Evolutionary conservation across 2,113 vertebrate species (phyloP), one percentile per base, ranked within the genome.

Genomic region (Crotophaga sulcirostris): DNA sequence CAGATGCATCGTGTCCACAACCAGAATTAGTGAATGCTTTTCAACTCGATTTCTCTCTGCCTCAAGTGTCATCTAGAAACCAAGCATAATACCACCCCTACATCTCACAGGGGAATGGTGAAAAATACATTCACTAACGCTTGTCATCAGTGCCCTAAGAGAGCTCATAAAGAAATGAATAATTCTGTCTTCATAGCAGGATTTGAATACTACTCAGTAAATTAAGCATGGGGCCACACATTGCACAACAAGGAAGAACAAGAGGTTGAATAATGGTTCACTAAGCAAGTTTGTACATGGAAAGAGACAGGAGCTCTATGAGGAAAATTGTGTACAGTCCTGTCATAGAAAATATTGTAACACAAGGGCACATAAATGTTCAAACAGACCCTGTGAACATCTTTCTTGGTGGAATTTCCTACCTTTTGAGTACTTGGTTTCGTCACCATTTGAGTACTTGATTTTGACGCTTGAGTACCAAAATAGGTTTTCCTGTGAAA

Each of bases 251-350:
- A 87, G 80, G 89, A 89, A 64, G 81, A 89, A 19, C 47, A 47
- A 64, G 84, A 75, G 66, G 23, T 51, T 95, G 93, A 82, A 93
- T 87, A 89, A 96, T 95, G 84, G 95, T 62, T 96, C 87, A 62
- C 40, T 28, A 26, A 84, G 70, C 94, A 96, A 87, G 93, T 62
- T 58, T 28, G 77, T 69, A 69, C 93, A 79, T 42, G 94, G 84
- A 29, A 82, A 73, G 66, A 91, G 68, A 67, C 64, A 68, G 89
- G 14, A 89, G 44, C 29, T 34, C 74, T n/a, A 11, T 0, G 1
- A 94, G 77, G 49, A 82, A 79, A 82, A 79, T 1, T 23, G 33
- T 31, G 28, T 19, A 11, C 13, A 40, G 15, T 62, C 66, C 25
- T 20, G 34, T 4, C 47, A 29, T 0, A 40, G 63, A 47, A 62